Base-by-base conservation (phyloP, 2,113 vertebrate genomes). In the Guaruba guarouba region DNA sequence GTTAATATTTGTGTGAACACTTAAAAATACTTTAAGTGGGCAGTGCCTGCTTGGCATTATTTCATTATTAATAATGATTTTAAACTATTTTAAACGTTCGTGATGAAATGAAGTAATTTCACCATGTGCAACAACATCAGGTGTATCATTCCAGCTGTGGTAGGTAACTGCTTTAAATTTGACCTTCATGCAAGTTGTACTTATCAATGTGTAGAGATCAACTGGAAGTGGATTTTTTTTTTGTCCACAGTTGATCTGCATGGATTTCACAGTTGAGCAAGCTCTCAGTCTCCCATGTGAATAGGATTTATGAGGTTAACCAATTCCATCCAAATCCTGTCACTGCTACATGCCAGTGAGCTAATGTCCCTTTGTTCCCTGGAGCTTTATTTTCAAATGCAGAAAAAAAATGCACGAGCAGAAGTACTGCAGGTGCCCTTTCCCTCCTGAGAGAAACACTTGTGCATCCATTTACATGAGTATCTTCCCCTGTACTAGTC, bases 221-320 rank as follows among this genome's bases (percentile, higher is more conserved):
- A 10, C 46, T 79, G 66, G 63, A 76, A 76, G 44, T 31, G 27
- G 20, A 11, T 63, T 93, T 44, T 86, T 39, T 64, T 86, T 75
- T 74, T 89, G 86, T 87, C 64, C 23, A 31, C 49, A 90, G 70
- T 84, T 83, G 24, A 18, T 94, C 77, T 94, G 91, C 82, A 54
- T 59, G 77, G 61, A 89, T 96, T 96, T 97, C 85, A 94, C 41
- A 81, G 78, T 73, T 94, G 71, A 96, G 71, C 68, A 93, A 81
- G 59, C 74, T 93, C 67, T 75, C 69, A 91, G 1, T 92, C 66
- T 95, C 70, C 81, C 86, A 77, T 86, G 94, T 95, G 92, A 96
- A 88, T 22, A 93, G 84, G 85, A 90, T 80, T 87, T 83, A 91
- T 86, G 75, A 89, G 74, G 70, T 88, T 93, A 96, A 91, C 86